Base-by-base conservation (phyloP, 2,888 invertebrate genomes). In the Dasypogon diadema region DNA sequence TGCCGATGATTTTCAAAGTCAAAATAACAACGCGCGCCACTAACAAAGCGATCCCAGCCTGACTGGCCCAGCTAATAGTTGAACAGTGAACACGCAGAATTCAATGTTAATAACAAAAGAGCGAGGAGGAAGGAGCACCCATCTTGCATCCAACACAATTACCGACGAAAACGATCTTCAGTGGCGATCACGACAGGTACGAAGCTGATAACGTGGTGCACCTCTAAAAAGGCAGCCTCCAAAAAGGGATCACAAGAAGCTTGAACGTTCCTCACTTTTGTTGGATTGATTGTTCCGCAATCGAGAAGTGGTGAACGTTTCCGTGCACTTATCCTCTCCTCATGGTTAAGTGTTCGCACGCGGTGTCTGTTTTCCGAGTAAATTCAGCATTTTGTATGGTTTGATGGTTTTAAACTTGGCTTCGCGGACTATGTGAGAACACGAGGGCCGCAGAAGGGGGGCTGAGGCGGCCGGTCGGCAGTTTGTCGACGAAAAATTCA, bases 301-400 rank as follows among this genome's bases (percentile, higher is more conserved):
- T 42, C 42, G 60, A 60, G 12, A 37, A 30, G 34, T 34, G 60
- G 37, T 18, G 60, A 16, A 37, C 60, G 14, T 37, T 42, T 60
- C 60, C 60, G 37, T 18, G 60, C 60, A 60, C 37, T 42, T 42
- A 42, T 42, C 42, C 2, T 2, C 42, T 42, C 42, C 37, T 60
- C 37, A 21, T 22, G 34, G 60, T 16, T 37, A 60, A 58, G 37
- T 60, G 37, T 42, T 42, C 12, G 42, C 21, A 60, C 37, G 34
- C 37, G 60, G 14, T 34, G 21, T 37, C 37, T 37, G 18, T 60
- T 60, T 60, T 60, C 18, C 34, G 37, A 42, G 60, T 68, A 22
- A 68, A 68, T 46, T 68, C 65, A 42, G 37, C 46, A 21, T 68
- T 68, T 68, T 68, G 26, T 48, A 48, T 48, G 65, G 65, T 68